Evolutionary conservation across 1,140 invertebrate species (phyloP), one percentile per base, ranked within the genome.

Genomic region (Myzus persicae): DNA sequence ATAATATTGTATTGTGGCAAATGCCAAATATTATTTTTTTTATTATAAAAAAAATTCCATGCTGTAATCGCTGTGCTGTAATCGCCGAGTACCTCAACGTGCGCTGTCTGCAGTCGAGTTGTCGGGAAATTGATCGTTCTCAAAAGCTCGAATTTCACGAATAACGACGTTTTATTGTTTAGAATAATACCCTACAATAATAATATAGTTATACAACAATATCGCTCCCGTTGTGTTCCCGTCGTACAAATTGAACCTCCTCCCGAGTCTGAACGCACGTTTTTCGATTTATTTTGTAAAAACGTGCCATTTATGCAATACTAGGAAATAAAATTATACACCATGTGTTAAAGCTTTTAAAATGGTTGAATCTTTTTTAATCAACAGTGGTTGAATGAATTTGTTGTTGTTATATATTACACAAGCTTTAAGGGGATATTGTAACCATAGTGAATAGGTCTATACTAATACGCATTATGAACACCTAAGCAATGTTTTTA

Each of bases 251-350:
- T 76, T 76, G 14, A n/a, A 76, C 4, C 59, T n/a, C 31, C 14
- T n/a, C 59, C 31, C 4, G 31, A 76, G 14, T 36, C 14, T 76
- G 59, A 76, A n/a, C 59, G 14, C n/a, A 76, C 31, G 59, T 76
- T 76, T n/a, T 76, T 76, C n/a, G 59, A 76, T n/a, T 67, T 76
- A 76, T n/a, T 76, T 76, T 76, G 14, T n/a, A n/a, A 76, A 76
- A 76, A 76, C 31, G 59, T 76, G 31, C 14, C 0, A n/a, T 76
- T 76, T 5, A n/a, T 36, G 59, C 14, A 67, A 76, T 76, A 76
- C 59, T 2, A 18, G 31, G 11, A 76, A 76, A 76, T 67, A n/a
- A 31, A 59, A 67, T 67, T n/a, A 31, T 67, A 4, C 31, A 67
- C 8, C 31, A n/a, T 18, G 4, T n/a, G n/a, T n/a, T 18, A n/a